Percentiles rank a stretch among this genome's conserved stretches.
Evolutionary conservation across 2,797 vertebrate species (phyloP).

Genomic region (Acipenser transmontanus): DNA sequence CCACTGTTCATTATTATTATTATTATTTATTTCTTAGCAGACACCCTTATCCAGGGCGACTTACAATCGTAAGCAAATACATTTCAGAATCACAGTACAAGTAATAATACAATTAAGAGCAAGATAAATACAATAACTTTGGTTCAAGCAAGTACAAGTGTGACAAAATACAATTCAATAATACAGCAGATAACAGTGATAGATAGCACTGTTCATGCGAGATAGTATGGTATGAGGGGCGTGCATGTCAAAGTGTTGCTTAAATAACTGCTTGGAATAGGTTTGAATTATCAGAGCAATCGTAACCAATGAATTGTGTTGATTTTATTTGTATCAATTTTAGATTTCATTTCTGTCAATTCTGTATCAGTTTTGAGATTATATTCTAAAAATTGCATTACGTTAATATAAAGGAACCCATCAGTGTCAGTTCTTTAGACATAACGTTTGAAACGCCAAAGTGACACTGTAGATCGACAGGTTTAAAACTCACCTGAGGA

Average conservation of each 20-base stretch:
- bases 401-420: not conserved
- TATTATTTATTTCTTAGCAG: no score
- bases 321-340: not conserved
- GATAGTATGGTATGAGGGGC: no score
- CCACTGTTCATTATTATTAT: not conserved
- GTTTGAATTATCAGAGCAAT: not conserved
- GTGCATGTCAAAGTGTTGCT: no score
- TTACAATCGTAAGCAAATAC: no score
- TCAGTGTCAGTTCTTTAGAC: not conserved
- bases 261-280: no score
- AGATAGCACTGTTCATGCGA: not conserved
- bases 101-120: no score
- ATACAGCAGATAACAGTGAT: no score
- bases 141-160: no score
- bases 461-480: not conserved
- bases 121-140: no score
- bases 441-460: not conserved
- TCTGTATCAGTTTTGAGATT: not conserved
- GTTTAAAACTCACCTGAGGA: conserved; percentile 61
- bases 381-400: not conserved
- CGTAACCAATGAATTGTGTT: not conserved
- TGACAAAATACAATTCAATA: no score
- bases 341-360: not conserved
- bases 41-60: no score
- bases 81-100: no score